phyloP scores from a whole-genome alignment of 1,140 invertebrate genomes.

The Lepidostoma basale region DNA sequence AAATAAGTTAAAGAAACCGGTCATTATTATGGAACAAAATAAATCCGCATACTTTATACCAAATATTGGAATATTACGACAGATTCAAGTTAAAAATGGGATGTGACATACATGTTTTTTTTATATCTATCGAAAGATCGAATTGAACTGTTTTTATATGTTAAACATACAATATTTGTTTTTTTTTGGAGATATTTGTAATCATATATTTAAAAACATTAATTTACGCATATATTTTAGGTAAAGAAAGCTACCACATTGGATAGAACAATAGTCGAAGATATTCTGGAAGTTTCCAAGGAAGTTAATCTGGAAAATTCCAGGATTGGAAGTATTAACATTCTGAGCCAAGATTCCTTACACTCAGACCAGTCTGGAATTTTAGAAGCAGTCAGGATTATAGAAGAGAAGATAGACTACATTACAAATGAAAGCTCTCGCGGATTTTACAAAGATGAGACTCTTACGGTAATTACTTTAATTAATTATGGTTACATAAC shows the following conservation, averaged over 20 bases:
- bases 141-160: too few relatives aligned
- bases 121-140: too few relatives aligned
- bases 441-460: slow-evolving; percentile 23
- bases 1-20: too few relatives aligned
- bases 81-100: too few relatives aligned
- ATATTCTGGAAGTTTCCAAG: slow-evolving; percentile 28
- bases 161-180: too few relatives aligned
- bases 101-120: too few relatives aligned
- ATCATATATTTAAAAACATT: too few relatives aligned
- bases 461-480: slow-evolving; percentile 15
- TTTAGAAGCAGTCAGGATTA: slow-evolving; percentile 1
- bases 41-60: too few relatives aligned
- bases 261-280: slow-evolving; percentile 27
- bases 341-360: slow-evolving; percentile 14
- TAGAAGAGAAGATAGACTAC: not conserved
- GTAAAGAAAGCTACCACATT: slow-evolving; percentile 1
- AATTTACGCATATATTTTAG: slow-evolving; percentile 10
- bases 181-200: too few relatives aligned
- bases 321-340: slow-evolving; percentile 3
- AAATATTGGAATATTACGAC: too few relatives aligned
- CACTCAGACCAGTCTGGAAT: slow-evolving; percentile 21
- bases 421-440: slow-evolving; percentile 23
- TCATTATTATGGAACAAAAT: too few relatives aligned
- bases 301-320: slow-evolving; percentile 33
- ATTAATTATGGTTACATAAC: too few relatives aligned